Conservation (phyloP, 2,888 invertebrate species). For the Xestobium rufovillosum region DNA sequence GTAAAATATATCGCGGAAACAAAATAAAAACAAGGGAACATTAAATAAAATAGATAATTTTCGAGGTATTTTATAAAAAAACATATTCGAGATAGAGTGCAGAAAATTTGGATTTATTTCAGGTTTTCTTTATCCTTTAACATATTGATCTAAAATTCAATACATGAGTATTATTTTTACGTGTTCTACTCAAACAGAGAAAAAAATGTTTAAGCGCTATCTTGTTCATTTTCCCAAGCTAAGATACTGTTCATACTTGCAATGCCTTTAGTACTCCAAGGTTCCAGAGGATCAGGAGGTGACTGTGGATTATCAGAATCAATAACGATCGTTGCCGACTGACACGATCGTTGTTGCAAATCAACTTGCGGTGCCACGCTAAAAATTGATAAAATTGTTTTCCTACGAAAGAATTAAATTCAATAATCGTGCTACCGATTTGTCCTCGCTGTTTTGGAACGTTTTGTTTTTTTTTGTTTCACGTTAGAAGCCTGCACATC, state of each 20-base stretch:
- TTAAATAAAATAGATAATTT: no score
- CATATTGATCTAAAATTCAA: no score
- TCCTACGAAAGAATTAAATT: neutral
- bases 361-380: slow-evolving; percentile 46
- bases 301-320: slow-evolving; percentile 38
- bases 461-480: slow-evolving; percentile 29
- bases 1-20: no score
- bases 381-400: slow-evolving; percentile 25
- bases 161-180: no score
- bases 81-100: no score
- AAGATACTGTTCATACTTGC: slow-evolving; percentile 64
- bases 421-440: slow-evolving; percentile 13
- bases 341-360: slow-evolving; percentile 38
- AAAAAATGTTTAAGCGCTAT: slow-evolving; percentile 40
- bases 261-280: slow-evolving; percentile 65
- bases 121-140: no score
- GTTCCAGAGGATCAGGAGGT: slow-evolving; percentile 59
- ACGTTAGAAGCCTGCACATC: slow-evolving; percentile 31
- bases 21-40: no score
- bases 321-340: slow-evolving; percentile 37
- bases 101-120: no score
- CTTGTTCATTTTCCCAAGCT: slow-evolving; percentile 53
- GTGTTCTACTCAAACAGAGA: no score
- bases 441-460: slow-evolving; percentile 37
- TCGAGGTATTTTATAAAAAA: no score